Evolutionary conservation across 2,888 invertebrate genomes (phyloP).

Genomic region (Cremastinae sp.): DNA sequence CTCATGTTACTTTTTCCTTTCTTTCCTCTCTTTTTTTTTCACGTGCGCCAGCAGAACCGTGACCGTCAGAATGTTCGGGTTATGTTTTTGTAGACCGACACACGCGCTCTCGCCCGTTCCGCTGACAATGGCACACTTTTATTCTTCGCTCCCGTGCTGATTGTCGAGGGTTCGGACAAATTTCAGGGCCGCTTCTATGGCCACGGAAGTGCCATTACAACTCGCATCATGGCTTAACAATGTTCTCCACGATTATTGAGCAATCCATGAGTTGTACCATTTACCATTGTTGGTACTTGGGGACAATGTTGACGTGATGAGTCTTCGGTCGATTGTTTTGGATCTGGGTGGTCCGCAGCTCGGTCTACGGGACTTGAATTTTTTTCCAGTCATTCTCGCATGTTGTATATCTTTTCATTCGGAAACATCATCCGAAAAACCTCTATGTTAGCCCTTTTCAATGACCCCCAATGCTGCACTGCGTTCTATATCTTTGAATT

Average conservation of each 20-base stretch:
- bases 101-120: slow-evolving; percentile 8
- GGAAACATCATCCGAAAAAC: no score
- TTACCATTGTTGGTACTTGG: slow-evolving; percentile 30
- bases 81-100: slow-evolving; percentile 32
- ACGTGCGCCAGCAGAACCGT: slow-evolving; percentile 52
- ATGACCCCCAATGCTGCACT: no score
- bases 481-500: not conserved
- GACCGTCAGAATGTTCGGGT: slow-evolving; percentile 50
- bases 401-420: not conserved
- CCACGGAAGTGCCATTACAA: slow-evolving; percentile 54
- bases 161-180: slow-evolving; percentile 35
- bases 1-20: slow-evolving; percentile 63
- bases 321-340: slow-evolving; percentile 17
- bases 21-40: no score
- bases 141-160: slow-evolving; percentile 12
- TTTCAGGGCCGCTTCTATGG: slow-evolving; percentile 54
- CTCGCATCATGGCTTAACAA: slow-evolving; percentile 36
- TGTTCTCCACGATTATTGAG: slow-evolving; percentile 54
- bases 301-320: slow-evolving; percentile 22
- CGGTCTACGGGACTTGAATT: not conserved
- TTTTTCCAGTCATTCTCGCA: not conserved
- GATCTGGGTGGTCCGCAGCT: slow-evolving; percentile 30
- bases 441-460: no score
- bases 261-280: slow-evolving; percentile 17
- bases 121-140: slow-evolving; percentile 5